Evolutionary conservation across 35 echinoderm and acorn worm species (phyloP), one percentile per base, ranked within the genome.

Genomic region (Heliocidaris erythrogramma): DNA sequence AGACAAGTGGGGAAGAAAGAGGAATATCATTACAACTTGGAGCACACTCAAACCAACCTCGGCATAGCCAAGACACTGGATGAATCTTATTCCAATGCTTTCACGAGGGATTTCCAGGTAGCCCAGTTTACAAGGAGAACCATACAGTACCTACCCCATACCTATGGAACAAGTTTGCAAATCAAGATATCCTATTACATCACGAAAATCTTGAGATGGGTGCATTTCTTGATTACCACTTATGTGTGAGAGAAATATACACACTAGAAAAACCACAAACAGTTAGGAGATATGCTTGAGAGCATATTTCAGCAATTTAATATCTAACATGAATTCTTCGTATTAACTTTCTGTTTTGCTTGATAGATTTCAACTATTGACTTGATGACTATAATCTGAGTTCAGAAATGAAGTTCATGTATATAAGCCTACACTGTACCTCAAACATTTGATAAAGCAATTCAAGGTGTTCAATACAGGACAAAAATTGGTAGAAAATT

Each of bases 21-120:
- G 65, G 65, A 78, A 78, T 78, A 78, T 78, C 65, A 78, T 78
- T 78, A 78, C 65, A 78, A n/a, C 65, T 78, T 78, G 18, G 65
- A 78, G 65, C 65, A 78, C 65, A 78, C 65, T 78, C 65, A 78
- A 78, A 78, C 65, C 21, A 78, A 18, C 17, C 65, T 78, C 21
- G 7, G 21, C 65, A 78, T 27, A 27, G 65, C 65, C 65, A 78
- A 78, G 65, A 18, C 27, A 7, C 5, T 18, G n/a, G 65, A 78
- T 78, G 65, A 78, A 78, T 18, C 65, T 78, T 78, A 78, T 78
- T 78, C 65, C 21, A 78, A 78, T 78, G 27, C 65, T 27, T 78
- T n/a, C 65, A 27, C 21, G 65, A 78, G 65, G 27, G 65, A 78
- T 78, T 78, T 78, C 21, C 65, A 78, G 65, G 65, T 78, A 78